These are phyloP conservation scores for Pan troglodytes DNA, from an alignment of 2,113 vertebrate species.

Conservation along the genomic window DNA sequence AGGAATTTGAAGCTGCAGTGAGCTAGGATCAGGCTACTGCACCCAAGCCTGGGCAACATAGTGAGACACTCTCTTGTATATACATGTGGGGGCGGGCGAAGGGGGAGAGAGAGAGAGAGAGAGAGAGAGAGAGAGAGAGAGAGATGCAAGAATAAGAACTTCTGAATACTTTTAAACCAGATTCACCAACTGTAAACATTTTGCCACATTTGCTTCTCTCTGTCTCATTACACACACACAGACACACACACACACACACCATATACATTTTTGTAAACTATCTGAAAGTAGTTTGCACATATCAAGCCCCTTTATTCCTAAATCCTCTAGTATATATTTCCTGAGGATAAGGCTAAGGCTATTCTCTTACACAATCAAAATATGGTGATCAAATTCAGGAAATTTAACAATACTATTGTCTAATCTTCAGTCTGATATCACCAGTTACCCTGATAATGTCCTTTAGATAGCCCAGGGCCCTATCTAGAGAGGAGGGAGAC, in stretches of 20 bases:
- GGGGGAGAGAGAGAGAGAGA: no score
- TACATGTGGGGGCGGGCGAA: no score
- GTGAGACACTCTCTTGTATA: no score
- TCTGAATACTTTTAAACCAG: not conserved
- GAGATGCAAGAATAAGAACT: not conserved
- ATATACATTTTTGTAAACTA: not conserved
- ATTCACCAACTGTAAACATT: not conserved
- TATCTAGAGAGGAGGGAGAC: not conserved
- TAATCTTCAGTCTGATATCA: not conserved
- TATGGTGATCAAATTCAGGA: not conserved
- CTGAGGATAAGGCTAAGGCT: not conserved
- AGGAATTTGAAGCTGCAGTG: not conserved
- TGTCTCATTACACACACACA: not conserved
- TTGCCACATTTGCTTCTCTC: not conserved
- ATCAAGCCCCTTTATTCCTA: not conserved
- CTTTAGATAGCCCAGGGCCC: not conserved
- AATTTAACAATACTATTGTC: not conserved
- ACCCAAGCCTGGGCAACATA: not conserved
- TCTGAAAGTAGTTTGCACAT: not conserved
- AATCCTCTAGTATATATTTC: not conserved
- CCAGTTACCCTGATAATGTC: not conserved
- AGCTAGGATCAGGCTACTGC: not conserved
- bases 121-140: no score
- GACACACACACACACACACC: rapidly evolving
- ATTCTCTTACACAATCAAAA: not conserved